phyloP scores from a whole-genome alignment of 2,797 vertebrate species.

The Crocidura indochinensis region DNA sequence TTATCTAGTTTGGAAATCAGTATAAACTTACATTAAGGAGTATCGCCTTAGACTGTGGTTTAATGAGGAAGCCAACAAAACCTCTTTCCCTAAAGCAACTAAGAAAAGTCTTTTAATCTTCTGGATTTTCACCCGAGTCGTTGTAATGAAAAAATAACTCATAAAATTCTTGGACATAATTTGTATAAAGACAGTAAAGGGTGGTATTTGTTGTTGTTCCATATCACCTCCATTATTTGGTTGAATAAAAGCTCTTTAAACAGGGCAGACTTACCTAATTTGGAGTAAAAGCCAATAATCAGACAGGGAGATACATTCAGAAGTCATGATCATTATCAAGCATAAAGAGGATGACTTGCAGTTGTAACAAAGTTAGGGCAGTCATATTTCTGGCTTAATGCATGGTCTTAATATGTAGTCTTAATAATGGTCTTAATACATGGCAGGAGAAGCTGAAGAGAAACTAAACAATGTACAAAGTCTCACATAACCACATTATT shows the following conservation, averaged over 20 bases:
- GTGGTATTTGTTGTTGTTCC: not conserved
- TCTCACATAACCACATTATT: not conserved
- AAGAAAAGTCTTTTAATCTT: not conserved
- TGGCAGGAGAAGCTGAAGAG: not conserved
- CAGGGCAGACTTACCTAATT: not conserved
- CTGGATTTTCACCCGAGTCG: slow-evolving; percentile 16
- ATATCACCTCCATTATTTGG: not conserved
- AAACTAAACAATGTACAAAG: not conserved
- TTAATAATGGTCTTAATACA: not conserved
- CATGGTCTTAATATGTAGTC: too few relatives aligned
- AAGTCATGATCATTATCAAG: not conserved
- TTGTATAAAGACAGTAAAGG: not conserved
- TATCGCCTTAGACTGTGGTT: not conserved
- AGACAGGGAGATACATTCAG: not conserved
- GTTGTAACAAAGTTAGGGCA: not conserved
- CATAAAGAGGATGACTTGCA: not conserved
- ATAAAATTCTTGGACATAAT: not conserved
- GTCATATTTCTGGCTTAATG: not conserved
- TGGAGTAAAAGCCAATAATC: not conserved
- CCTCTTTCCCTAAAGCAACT: not conserved
- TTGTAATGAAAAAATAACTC: not conserved
- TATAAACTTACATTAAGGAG: too few relatives aligned
- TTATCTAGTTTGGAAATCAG: too few relatives aligned
- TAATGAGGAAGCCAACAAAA: slow-evolving; percentile 26
- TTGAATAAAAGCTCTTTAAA: not conserved